Evolutionary conservation across 2,113 vertebrate species (phyloP).

Genomic region (Trematomus loennbergii): DNA sequence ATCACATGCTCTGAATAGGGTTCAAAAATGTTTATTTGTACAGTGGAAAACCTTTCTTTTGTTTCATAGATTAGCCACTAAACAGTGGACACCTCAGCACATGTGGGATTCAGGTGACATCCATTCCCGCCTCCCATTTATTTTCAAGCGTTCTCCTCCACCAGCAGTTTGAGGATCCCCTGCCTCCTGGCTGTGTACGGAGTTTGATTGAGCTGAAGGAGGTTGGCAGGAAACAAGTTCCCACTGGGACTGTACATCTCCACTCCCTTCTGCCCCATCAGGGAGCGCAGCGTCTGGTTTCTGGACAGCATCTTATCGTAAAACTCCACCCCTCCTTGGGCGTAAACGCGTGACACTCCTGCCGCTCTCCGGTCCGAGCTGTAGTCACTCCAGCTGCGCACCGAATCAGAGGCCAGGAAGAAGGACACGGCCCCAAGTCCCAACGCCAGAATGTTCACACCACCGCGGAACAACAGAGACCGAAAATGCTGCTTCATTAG

Average conservation of each 20-base stretch:
- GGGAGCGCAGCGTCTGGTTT: constrained; percentile 86
- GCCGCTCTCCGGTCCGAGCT: constrained; percentile 86
- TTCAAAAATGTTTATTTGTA: constrained; percentile 25
- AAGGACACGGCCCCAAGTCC: constrained; percentile 85
- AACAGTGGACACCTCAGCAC: background rate
- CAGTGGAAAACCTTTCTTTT: background rate
- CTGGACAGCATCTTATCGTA: constrained; percentile 91
- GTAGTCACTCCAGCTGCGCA: constrained; percentile 88
- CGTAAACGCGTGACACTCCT: constrained; percentile 85
- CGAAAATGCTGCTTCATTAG: constrained; percentile 87
- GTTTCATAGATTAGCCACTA: background rate
- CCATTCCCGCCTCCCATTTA: background rate
- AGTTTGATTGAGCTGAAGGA: constrained; percentile 89
- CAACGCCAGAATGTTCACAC: constrained; percentile 81
- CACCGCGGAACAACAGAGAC: constrained; percentile 76
- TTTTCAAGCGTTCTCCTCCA: constrained; percentile 66
- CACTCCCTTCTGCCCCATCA: constrained; percentile 88
- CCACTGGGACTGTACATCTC: constrained; percentile 90
- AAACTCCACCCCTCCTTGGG: constrained; percentile 92
- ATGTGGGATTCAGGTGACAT: background rate
- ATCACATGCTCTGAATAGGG: background rate
- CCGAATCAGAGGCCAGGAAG: constrained; percentile 81
- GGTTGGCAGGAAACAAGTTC: constrained; percentile 88
- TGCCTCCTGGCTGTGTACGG: constrained; percentile 90
- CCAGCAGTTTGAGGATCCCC: constrained; percentile 84